These are phyloP conservation scores for Odontamblyopus rebecca DNA, from an alignment of 2,797 vertebrate species.

Conservation along the genomic window DNA sequence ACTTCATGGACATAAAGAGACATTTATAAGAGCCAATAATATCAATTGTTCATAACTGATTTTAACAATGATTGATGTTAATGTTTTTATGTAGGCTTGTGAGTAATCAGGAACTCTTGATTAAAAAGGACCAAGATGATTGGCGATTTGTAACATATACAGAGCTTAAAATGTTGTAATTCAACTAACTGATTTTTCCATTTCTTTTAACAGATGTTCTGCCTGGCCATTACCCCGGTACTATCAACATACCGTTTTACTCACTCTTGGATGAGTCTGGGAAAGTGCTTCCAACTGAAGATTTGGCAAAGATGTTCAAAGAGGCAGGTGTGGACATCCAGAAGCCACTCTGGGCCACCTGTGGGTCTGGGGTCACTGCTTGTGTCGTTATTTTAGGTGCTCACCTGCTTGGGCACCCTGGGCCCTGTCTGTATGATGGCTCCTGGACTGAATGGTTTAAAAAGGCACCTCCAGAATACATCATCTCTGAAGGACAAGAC, in stretches of 20 bases:
- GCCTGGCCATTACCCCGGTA: conserved; percentile 86
- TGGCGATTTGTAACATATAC: neutral
- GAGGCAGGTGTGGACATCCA: conserved; percentile 84
- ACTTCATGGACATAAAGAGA: neutral
- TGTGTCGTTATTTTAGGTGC: conserved; percentile 90
- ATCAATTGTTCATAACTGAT: too few relatives aligned
- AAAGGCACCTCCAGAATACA: conserved; percentile 78
- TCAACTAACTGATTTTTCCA: neutral
- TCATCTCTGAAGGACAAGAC: conserved; percentile 79
- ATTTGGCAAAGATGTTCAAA: conserved; percentile 80
- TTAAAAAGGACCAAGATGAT: too few relatives aligned
- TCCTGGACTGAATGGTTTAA: conserved; percentile 93
- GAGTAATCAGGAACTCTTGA: too few relatives aligned
- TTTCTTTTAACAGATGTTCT: conserved; percentile 71
- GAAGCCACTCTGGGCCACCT: conserved; percentile 81
- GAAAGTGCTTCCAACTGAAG: conserved; percentile 78
- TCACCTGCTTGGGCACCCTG: conserved; percentile 84
- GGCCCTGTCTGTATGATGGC: conserved; percentile 88
- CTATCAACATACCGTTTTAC: conserved; percentile 88
- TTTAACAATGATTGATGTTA: too few relatives aligned
- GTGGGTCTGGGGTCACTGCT: conserved; percentile 91
- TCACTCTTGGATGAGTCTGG: conserved; percentile 83
- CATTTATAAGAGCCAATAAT: too few relatives aligned
- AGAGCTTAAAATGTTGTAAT: neutral
- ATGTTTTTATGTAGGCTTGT: too few relatives aligned